Evolutionary conservation across 2,888 invertebrate genomes (phyloP), one percentile per base, ranked within the genome.

Genomic region (Agrotis ipsilon): DNA sequence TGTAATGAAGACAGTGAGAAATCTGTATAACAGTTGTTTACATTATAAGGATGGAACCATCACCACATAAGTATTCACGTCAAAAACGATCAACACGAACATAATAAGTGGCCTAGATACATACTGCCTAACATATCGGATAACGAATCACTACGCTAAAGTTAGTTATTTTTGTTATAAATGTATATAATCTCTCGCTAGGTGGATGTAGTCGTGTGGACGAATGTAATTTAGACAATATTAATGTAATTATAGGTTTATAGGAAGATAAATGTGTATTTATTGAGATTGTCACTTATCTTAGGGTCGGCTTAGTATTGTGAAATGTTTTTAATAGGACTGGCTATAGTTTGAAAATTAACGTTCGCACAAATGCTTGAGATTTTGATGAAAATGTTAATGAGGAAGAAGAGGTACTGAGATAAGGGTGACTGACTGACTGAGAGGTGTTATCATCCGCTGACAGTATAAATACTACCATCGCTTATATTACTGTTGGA

Each of bases 101-200:
- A 88, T 92, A 77, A 59, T 90, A 82, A 73, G 91, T 91, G 94
- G 94, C 94, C 93, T 95, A 94, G 91, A 87, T 82, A 91, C 88
- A 89, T 89, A 92, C 91, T 92, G 94, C 94, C 94, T 94, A 88
- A 95, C 95, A 95, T 95, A 95, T 95, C 95, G 94, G 85, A 92
- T 90, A 88, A 89, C 84, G 90, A 92, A 93, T 92, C 91, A 92
- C 81, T 92, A 91, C 83, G 93, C 92, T 92, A 92, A 90, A 92
- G 86, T 90, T 88, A 89, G 88, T 91, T 92, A 91, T 92, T 92
- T 92, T 90, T 88, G 88, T 86, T 89, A 89, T 87, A 86, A 84
- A 75, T 92, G 88, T 93, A 91, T 88, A 89, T 86, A 91, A 91
- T 90, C 91, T 92, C 88, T 92, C 89, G 92, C 94, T 94, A 93